Evolutionary conservation across 2,113 vertebrate species (phyloP).

Genomic region (Neogobius melanostomus): DNA sequence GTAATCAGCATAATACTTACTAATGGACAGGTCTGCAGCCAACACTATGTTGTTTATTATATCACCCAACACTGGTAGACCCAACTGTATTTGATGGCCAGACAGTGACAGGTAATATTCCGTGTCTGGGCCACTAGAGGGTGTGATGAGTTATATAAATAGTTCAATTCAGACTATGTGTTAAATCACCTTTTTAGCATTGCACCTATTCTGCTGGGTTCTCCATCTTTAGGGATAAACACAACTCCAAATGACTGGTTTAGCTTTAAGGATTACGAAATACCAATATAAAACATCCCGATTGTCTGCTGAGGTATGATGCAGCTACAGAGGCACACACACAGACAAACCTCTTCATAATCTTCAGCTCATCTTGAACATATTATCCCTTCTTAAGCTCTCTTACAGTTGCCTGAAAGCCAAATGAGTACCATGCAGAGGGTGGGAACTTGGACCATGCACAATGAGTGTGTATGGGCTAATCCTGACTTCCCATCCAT

Average conservation of each 20-base stretch:
- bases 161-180: not conserved
- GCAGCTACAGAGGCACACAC: conserved; percentile 25
- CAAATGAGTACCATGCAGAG: conserved; percentile 62
- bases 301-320: conserved; percentile 7
- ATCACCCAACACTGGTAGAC: too few relatives aligned
- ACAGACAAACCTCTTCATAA: conserved; percentile 21
- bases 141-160: not conserved
- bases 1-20: too few relatives aligned
- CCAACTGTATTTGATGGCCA: not conserved
- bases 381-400: conserved; percentile 48
- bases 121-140: not conserved
- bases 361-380: conserved; percentile 67
- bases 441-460: conserved; percentile 47
- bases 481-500: conserved; percentile 39
- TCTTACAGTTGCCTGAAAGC: conserved; percentile 48
- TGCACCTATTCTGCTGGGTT: not conserved
- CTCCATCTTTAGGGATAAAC: not conserved
- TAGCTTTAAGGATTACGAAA: not conserved
- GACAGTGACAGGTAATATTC: not conserved
- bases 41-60: too few relatives aligned
- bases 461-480: conserved; percentile 35
- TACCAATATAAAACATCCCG: not conserved
- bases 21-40: too few relatives aligned
- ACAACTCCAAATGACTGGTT: not conserved
- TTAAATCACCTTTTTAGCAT: not conserved